Base-by-base conservation (phyloP, 2,113 vertebrate species). In the Syrmaticus mikado region DNA sequence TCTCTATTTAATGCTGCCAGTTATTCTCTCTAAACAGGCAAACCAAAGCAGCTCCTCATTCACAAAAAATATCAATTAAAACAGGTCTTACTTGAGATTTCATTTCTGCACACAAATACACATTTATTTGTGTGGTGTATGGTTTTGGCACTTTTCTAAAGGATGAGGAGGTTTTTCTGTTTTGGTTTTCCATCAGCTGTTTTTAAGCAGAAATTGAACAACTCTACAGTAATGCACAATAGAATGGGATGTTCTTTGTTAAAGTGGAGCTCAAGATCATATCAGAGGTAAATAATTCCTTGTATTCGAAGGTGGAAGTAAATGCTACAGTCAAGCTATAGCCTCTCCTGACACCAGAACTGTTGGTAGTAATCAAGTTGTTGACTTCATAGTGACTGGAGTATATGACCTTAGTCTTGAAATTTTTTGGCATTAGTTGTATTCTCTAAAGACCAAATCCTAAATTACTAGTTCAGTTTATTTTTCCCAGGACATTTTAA, bases 71-170 rank as follows among this genome's bases (percentile, higher is more conserved):
- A 72, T 10, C 38, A 60, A 34, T 75, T 92, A 40, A 17, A 85
- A 24, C 70, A 89, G 87, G 91, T 89, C 84, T 70, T 50, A 48
- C 11, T 73, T 89, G 67, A 83, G 91, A 48, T 87, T 60, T 82
- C 27, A 11, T 73, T 93, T 82, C 53, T 82, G 60, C 85, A 38
- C 38, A 38, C 38, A 38, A 38, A 38, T 38, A 38, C 36, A 2
- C 28, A 24, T 75, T 45, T 87, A 53, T 55, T 61, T 75, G 50
- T 65, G 25, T 40, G 34, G 10, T 53, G 50, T 80, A 70, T 64
- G 79, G 41, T 77, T 85, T 91, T 85, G 92, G 60, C 75, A 41
- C 8, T 14, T 53, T 2, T 50, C 36, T 68, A 66, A 28, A 82
- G n/a, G 17, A 22, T 77, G 8, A 67, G 43, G 41, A 18, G 2